A percentile compares a stretch with the other conserved stretches of the same genome.
These are phyloP conservation scores for Neodiprion virginianus DNA, from an alignment of 1,140 invertebrate genomes.

Conservation along the genomic window DNA sequence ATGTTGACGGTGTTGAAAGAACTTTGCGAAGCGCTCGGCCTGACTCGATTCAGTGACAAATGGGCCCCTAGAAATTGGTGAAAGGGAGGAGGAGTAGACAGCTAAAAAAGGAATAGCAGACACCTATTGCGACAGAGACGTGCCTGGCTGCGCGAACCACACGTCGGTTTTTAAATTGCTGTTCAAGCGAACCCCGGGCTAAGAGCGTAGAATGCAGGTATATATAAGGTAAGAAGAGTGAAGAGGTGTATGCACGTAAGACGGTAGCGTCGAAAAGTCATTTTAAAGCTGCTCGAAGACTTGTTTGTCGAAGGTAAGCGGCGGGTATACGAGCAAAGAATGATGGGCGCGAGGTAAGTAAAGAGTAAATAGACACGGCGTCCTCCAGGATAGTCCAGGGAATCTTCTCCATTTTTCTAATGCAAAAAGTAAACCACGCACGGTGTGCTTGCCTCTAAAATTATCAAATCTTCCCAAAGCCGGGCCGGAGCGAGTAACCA, in stretches of 20 bases:
- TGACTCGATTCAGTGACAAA: neutral
- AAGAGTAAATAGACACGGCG: neutral
- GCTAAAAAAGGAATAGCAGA: no score
- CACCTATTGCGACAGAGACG: no score
- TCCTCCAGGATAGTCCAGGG: neutral
- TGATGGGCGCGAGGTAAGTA: neutral
- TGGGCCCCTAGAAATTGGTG: neutral
- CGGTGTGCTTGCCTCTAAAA: no score
- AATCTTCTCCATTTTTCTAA: neutral
- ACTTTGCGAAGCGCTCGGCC: conserved; percentile 4
- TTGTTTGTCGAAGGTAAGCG: conserved; percentile 7
- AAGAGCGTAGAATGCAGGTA: neutral
- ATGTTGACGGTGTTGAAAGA: neutral
- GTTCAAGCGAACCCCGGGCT: neutral
- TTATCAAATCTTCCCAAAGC: no score
- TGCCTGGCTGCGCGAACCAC: neutral
- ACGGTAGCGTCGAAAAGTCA: conserved; percentile 5
- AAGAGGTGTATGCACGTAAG: neutral
- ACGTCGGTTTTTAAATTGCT: neutral
- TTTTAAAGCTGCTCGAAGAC: conserved; percentile 2
- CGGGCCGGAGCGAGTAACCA: no score
- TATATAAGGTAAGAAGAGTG: neutral
- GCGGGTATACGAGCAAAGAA: neutral
- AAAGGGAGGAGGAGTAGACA: neutral
- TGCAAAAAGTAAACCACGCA: neutral